phyloP scores from a whole-genome alignment of 1,140 invertebrate species.

The Steinernema khuongi region DNA sequence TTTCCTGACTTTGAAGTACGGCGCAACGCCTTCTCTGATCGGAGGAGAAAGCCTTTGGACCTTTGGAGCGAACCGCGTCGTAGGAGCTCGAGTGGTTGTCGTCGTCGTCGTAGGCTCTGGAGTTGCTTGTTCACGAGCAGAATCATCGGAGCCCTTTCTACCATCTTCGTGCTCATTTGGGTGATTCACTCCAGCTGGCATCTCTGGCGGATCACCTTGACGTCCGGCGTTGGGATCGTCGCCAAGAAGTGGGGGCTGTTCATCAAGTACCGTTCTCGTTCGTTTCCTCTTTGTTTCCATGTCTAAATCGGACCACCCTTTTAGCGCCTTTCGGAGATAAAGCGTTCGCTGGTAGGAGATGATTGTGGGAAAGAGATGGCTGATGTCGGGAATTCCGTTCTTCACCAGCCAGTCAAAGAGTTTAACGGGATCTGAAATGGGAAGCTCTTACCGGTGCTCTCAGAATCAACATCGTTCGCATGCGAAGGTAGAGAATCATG shows the following conservation, averaged over 20 bases:
- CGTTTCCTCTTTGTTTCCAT: conserved; percentile 39
- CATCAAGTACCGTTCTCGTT: conserved; percentile 35
- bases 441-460: conserved; percentile 24
- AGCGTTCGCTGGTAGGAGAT: conserved; percentile 34
- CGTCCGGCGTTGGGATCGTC: conserved; percentile 11
- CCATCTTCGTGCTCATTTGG: conserved; percentile 32
- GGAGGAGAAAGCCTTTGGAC: conserved; percentile 17
- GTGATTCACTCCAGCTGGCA: conserved; percentile 22
- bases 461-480: conserved; percentile 27
- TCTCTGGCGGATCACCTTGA: conserved; percentile 16
- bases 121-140: background rate
- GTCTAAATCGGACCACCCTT: conserved; percentile 46
- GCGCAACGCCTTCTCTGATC: conserved; percentile 39
- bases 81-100: conserved; percentile 19
- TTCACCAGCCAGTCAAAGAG: conserved; percentile 48
- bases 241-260: conserved; percentile 13
- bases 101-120: background rate
- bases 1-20: conserved; percentile 45
- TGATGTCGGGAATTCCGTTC: conserved; percentile 43
- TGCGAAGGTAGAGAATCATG: conserved; percentile 18
- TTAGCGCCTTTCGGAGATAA: conserved; percentile 39
- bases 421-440: conserved; percentile 51
- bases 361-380: conserved; percentile 47
- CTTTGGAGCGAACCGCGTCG: conserved; percentile 23
- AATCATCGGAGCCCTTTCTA: conserved; percentile 26